Conservation (phyloP, 2,888 invertebrate species). For the Ochlodes sylvanus region DNA sequence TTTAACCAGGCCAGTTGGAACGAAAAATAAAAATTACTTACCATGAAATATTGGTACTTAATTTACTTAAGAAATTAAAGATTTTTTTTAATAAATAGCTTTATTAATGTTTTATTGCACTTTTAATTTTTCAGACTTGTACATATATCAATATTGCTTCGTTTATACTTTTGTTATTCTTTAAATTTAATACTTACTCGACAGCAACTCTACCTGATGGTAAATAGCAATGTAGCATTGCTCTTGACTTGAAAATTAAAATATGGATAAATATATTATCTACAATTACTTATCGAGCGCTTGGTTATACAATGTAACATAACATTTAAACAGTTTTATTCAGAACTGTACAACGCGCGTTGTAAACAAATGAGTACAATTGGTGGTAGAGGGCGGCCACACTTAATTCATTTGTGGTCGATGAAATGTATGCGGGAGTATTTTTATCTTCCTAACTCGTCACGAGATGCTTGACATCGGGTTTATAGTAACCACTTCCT, state of each 20-base stretch:
- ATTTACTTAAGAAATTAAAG: too few species aligned
- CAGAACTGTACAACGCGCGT: constrained; percentile 55
- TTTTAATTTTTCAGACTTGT: too few species aligned
- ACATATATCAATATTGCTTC: too few species aligned
- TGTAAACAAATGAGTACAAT: constrained; percentile 72
- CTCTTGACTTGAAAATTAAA: too few species aligned
- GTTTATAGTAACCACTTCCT: constrained; percentile 31
- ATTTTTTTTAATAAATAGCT: background rate
- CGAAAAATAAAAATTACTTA: too few species aligned
- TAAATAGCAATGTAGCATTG: too few species aligned
- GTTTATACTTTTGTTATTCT: too few species aligned
- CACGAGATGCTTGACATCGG: constrained; percentile 17
- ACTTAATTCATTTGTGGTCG: constrained; percentile 75
- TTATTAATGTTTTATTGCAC: background rate
- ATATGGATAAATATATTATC: too few species aligned
- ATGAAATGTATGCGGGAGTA: constrained; percentile 74
- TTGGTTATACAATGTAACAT: background rate
- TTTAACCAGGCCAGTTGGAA: background rate
- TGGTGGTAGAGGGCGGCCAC: constrained; percentile 74
- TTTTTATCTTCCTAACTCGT: constrained; percentile 54
- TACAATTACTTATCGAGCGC: too few species aligned
- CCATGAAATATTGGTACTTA: too few species aligned
- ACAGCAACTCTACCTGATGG: too few species aligned
- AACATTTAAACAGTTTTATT: constrained; percentile 23
- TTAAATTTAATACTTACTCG: too few species aligned